phyloP scores from a whole-genome alignment of 2,888 invertebrate genomes.

The Melitaea athalia region DNA sequence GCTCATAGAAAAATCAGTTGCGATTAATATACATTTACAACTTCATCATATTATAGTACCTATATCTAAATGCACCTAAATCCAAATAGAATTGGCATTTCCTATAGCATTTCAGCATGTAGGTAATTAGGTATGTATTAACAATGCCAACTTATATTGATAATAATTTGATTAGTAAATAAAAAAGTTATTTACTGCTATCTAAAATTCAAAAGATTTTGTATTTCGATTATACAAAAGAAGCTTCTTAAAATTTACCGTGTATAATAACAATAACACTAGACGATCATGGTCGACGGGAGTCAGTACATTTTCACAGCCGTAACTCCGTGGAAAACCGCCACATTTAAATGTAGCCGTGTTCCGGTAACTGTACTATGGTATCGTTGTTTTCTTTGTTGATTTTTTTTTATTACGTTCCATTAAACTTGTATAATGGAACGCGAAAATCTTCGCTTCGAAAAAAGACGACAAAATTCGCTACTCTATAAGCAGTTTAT shows the following conservation, averaged over 20 bases:
- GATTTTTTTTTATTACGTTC: constrained; percentile 36
- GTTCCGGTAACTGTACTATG: constrained; percentile 33
- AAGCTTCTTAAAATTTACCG: constrained; percentile 25
- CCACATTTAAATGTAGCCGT: constrained; percentile 39
- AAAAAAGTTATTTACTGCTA: no score
- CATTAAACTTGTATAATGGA: constrained; percentile 30
- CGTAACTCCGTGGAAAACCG: constrained; percentile 36
- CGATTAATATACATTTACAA: no score
- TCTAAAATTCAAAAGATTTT: constrained; percentile 1
- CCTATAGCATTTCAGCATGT: no score
- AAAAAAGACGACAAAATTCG: constrained; percentile 9
- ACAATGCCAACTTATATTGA: no score
- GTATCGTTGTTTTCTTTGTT: constrained; percentile 37
- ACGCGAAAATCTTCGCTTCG: constrained; percentile 20
- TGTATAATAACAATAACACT: constrained; percentile 33
- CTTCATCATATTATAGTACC: no score
- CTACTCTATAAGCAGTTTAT: constrained; percentile 1
- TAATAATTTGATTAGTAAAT: no score
- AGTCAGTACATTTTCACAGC: constrained; percentile 34
- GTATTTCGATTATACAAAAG: constrained; percentile 7
- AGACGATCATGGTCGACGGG: constrained; percentile 29
- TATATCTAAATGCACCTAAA: no score
- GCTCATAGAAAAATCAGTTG: no score
- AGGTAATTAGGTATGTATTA: no score
- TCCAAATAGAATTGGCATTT: no score